These are phyloP conservation scores for Scaptomyza tumidula DNA, from an alignment of 2,888 invertebrate species.

Conservation along the genomic window DNA sequence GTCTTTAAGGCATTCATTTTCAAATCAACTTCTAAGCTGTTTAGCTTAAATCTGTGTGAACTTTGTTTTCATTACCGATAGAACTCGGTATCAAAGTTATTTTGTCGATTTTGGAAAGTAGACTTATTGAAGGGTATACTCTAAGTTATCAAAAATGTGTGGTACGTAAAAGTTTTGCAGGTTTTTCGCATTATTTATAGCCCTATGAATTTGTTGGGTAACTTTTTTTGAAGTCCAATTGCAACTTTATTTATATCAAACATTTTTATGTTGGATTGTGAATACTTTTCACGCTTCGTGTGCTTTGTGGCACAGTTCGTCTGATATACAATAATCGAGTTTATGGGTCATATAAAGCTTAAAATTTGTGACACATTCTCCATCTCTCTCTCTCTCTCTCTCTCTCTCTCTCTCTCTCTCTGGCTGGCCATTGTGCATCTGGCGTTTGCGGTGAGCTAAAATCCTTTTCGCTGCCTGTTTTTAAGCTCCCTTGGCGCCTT, in stretches of 20 bases:
- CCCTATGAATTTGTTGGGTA: too few relatives aligned
- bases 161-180: too few relatives aligned
- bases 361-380: conserved; percentile 38
- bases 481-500: not conserved
- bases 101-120: too few relatives aligned
- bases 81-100: not conserved
- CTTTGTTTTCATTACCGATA: not conserved
- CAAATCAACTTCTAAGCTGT: not conserved
- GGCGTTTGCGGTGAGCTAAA: conserved; percentile 36
- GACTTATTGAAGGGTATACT: too few relatives aligned
- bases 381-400: not conserved
- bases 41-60: not conserved
- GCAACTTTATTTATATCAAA: not conserved
- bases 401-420: not conserved
- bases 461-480: conserved; percentile 1
- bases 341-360: conserved; percentile 44
- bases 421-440: conserved; percentile 36
- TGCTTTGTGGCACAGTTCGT: not conserved
- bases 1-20: too few relatives aligned
- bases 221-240: too few relatives aligned
- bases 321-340: conserved; percentile 23
- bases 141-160: too few relatives aligned
- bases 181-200: too few relatives aligned
- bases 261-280: not conserved
- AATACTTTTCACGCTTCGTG: conserved; percentile 3